phyloP scores from a whole-genome alignment of 2,888 invertebrate species.

The Pterobdella sp. region DNA sequence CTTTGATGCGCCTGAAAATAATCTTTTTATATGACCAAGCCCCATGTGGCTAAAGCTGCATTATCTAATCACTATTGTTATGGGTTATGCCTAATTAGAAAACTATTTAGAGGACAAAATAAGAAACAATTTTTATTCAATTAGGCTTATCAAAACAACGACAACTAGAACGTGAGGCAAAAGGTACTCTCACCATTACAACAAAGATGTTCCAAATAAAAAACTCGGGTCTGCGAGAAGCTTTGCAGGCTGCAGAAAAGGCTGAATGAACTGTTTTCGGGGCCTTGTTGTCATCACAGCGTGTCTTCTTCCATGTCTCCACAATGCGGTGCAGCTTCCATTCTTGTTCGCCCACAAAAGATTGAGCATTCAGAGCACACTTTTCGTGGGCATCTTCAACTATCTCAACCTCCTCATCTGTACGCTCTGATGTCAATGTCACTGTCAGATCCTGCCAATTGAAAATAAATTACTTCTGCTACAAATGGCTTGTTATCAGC shows the following conservation, averaged over 20 bases:
- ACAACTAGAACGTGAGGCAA: too few relatives aligned
- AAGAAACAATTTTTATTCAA: too few relatives aligned
- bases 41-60: too few relatives aligned
- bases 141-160: too few relatives aligned
- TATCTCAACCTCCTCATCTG: conserved; percentile 22
- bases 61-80: too few relatives aligned
- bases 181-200: conserved; percentile 38
- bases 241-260: conserved; percentile 37
- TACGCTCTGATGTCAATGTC: conserved; percentile 28
- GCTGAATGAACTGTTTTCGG: conserved; percentile 35
- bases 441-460: conserved; percentile 35
- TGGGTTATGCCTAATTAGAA: too few relatives aligned
- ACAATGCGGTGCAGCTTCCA: conserved; percentile 45
- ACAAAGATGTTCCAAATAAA: conserved; percentile 39
- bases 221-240: conserved; percentile 36
- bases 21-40: too few relatives aligned
- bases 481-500: too few relatives aligned
- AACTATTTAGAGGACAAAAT: too few relatives aligned
- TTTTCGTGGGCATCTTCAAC: conserved; percentile 26
- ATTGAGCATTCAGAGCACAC: conserved; percentile 36
- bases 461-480: too few relatives aligned
- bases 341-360: conserved; percentile 48
- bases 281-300: conserved; percentile 32
- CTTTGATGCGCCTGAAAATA: too few relatives aligned
- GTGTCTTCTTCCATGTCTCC: conserved; percentile 29